Evolutionary conservation across 2,797 vertebrate species (phyloP), one percentile per base, ranked within the genome.

Genomic region (Pseudochaenichthys georgianus): DNA sequence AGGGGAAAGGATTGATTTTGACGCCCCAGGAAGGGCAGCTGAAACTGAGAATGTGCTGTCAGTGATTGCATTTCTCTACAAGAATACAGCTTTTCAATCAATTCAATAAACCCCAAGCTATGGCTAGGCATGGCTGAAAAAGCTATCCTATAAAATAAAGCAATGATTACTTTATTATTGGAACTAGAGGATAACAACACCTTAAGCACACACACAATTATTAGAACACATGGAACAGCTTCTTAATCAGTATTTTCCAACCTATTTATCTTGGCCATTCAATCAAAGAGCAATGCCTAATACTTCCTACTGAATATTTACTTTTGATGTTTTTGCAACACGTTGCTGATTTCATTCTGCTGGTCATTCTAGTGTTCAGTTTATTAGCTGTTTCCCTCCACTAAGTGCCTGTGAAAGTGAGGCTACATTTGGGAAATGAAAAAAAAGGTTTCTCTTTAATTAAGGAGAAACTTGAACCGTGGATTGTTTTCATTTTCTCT

Each of bases 1-100:
- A 67, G 57, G 57, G 64, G 11, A 60, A 59, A 19, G 48, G 62
- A 78, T 47, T 64, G 50, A 70, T 81, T 75, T 77, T 73, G 62
- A 73, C 76, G 70, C 15, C 57, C n/a, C 28, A 34, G 58, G 46
- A 84, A 80, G 21, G 19, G 61, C 62, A 86, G 78, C 91, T 53
- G 50, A 13, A 68, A 60, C 8, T 0, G 9, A 61, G 13, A 67
- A 50, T 60, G 2, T 23, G 46, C n/a, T 43, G 9, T 21, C 23
- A 28, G 62, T 70, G 43, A 78, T 62, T 69, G 42, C 19, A 43
- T 63, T 70, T 72, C 51, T 75, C 61, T 12, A 16, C n/a, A 51
- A n/a, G 19, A 72, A 28, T 55, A 50, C 41, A 55, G 51, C 59
- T 50, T 48, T 73, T 73, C 11, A 58, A 46, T 52, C 31, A 65